Evolutionary conservation across 2,797 vertebrate species (phyloP).

Genomic region (Leptodactylus fallax): DNA sequence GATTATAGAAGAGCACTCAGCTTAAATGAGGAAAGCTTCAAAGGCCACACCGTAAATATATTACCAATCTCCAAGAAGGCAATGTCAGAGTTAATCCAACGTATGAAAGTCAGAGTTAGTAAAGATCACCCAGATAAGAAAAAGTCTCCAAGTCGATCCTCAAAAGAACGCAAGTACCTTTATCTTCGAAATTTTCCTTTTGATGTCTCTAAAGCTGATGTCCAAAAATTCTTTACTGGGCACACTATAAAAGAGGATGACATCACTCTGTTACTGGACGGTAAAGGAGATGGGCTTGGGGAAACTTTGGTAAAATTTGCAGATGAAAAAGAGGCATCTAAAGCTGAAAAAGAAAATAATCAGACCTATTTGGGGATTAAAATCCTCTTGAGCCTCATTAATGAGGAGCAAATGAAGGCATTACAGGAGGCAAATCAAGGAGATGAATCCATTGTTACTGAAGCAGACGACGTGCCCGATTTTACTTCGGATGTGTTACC

Average conservation of each 20-base stretch:
- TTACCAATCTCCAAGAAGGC: conserved; percentile 88
- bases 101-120: neutral
- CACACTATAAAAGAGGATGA: conserved; percentile 85
- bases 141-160: conserved; percentile 72
- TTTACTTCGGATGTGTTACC: neutral
- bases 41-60: conserved; percentile 79
- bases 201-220: conserved; percentile 92
- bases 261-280: conserved; percentile 86
- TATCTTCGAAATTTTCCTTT: conserved; percentile 91
- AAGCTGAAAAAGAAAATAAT: conserved; percentile 85
- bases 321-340: conserved; percentile 86
- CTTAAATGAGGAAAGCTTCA: conserved; percentile 81
- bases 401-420: conserved; percentile 86
- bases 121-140: neutral
- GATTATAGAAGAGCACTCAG: conserved; percentile 86
- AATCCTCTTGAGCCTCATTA: conserved; percentile 88
- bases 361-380: conserved; percentile 89
- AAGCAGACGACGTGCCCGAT: neutral
- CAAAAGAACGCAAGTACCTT: conserved; percentile 76
- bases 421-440: conserved; percentile 72
- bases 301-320: conserved; percentile 90
- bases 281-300: conserved; percentile 87
- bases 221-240: conserved; percentile 89
- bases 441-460: neutral
- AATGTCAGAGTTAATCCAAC: conserved; percentile 76